Conservation (phyloP, 1,140 invertebrate species). For the Xylocopa sonorina region DNA sequence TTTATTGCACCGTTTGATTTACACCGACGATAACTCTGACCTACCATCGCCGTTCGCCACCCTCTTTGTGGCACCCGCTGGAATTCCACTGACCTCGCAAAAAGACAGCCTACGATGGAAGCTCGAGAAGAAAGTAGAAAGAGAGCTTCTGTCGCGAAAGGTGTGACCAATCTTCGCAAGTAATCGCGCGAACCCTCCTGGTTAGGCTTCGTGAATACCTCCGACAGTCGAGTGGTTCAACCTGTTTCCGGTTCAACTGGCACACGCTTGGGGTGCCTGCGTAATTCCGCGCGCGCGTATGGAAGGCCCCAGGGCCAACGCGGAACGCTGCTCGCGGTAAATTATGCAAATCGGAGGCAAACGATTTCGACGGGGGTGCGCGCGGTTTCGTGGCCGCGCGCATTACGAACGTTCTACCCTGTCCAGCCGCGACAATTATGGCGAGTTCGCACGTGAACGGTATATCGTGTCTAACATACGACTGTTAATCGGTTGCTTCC, state of each 20-base stretch:
- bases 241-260: background rate
- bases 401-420: conserved; percentile 30
- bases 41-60: conserved; percentile 1
- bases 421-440: conserved; percentile 22
- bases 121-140: too few relatives aligned
- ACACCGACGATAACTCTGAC: conserved; percentile 33
- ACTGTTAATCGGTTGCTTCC: conserved; percentile 10
- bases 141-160: too few relatives aligned
- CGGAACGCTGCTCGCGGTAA: too few relatives aligned
- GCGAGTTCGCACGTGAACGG: conserved; percentile 2
- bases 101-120: conserved; percentile 7
- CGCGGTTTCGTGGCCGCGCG: background rate
- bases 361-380: conserved; percentile 45
- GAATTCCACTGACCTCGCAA: background rate
- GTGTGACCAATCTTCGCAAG: too few relatives aligned
- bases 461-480: too few relatives aligned
- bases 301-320: too few relatives aligned
- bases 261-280: background rate
- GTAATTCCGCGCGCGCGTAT: conserved; percentile 3
- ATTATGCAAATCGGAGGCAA: conserved; percentile 62
- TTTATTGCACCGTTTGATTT: conserved; percentile 39
- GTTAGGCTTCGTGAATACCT: conserved; percentile 34
- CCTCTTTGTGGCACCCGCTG: background rate
- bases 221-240: conserved; percentile 25
- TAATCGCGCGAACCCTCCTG: conserved; percentile 14